Evolutionary conservation across 2,113 vertebrate species (phyloP), one percentile per base, ranked within the genome.

Genomic region (Epinephelus lanceolatus): DNA sequence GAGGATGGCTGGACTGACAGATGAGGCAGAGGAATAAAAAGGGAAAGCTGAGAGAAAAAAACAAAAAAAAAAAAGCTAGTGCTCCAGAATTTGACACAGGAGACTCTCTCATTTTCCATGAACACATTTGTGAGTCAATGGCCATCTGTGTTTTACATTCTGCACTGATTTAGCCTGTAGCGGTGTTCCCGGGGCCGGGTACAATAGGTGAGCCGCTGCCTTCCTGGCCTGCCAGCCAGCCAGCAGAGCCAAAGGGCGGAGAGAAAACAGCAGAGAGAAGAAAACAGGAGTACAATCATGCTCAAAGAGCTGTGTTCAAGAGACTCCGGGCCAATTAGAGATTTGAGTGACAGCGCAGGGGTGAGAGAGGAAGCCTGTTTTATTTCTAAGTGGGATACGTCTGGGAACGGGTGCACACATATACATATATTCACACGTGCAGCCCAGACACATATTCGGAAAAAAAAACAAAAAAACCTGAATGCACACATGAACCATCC

Each of bases 81-180:
- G 60, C 83, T 55, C 59, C 49, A 70, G 67, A 68, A 73, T 71
- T 63, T 80, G 71, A 89, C 87, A 86, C 65, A 45, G 52, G 87
- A 86, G 82, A 73, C 77, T 56, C 72, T 51, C 75, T 86, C 71
- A 74, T 89, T 93, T 91, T 91, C 89, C 86, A 70, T 76, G 67
- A 89, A 91, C 86, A 78, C 88, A 90, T 93, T 92, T 88, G 83
- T 89, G 88, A 93, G 92, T 93, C 92, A 93, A 87, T 86, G 88
- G 80, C 91, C 91, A 89, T 91, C 90, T 92, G 89, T 89, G 94
- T 94, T 91, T 91, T 91, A 92, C 92, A 91, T 91, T 91, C 80
- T 76, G 77, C 82, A 55, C 91, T 59, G 88, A 90, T 92, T 93
- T 83, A 86, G 84, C 91, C 86, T 78, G 42, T 85, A 81, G 87